Evolutionary conservation across 2,797 vertebrate species (phyloP), one percentile per base, ranked within the genome.

Genomic region (Peromyscus aztecus): DNA sequence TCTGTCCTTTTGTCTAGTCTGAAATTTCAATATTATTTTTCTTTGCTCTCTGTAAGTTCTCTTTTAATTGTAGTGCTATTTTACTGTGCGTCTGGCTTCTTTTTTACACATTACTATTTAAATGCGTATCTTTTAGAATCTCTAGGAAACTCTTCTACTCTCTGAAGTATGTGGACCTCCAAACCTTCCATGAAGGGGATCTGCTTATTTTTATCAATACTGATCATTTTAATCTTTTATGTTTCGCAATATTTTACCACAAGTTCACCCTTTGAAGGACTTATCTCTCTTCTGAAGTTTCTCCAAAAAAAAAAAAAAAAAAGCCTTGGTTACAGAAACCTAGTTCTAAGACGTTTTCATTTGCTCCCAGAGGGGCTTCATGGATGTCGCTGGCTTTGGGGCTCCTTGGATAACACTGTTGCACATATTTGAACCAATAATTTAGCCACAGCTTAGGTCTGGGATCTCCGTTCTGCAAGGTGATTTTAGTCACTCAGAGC

Each of bases 11-110:
- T 73, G 82, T 89, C 89, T 91, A 23, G 34, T 91, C 82, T 94
- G 61, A 59, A 21, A 31, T 96, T 97, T 93, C 11, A 91, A 31
- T 90, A 95, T 63, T 67, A 75, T 90, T 82, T 78, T 84, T 93
- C 80, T 75, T 95, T 86, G 78, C 78, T 12, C 29, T 80, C 29
- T 96, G 7, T 65, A 55, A 1, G 84, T 75, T 59, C 37, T 71
- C 37, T 71, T 96, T 82, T 83, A 16, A 67, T 40, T 76, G 6
- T 76, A 23, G 31, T 63, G 2, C 46, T 87, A 40, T 82, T 83
- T 91, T n/a, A 34, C 78, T 86, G 37, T 19, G 16, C 10, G 84
- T 90, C 27, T 90, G 40, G 85, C 61, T 90, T 49, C 13, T 29
- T 63, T 77, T 71, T 82, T 81, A 73, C 1, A 9, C 52, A 86